Conservation (phyloP, 2,888 invertebrate genomes). For the Tipula lateralis region DNA sequence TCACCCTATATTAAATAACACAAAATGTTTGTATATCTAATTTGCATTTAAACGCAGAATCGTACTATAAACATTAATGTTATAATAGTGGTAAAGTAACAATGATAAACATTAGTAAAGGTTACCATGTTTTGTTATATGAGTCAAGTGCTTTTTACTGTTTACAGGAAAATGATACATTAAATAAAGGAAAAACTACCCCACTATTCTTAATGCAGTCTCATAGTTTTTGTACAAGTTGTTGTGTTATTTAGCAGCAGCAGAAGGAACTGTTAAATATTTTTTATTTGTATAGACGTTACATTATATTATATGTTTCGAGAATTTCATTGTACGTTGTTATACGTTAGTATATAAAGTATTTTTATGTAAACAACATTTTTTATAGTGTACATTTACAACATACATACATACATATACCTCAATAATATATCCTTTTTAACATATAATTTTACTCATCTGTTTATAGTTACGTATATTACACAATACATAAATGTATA, state of each 20-base stretch:
- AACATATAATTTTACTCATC: no score
- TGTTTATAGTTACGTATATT: no score
- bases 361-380: background rate
- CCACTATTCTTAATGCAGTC: background rate
- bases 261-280: background rate
- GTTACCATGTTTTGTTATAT: background rate
- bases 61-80: no score
- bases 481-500: no score
- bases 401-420: no score
- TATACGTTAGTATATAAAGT: background rate
- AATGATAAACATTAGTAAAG: background rate
- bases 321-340: background rate
- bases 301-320: background rate
- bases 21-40: no score
- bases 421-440: no score
- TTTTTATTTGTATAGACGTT: background rate
- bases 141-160: constrained; percentile 11
- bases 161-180: background rate
- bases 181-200: background rate
- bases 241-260: background rate
- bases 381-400: background rate
- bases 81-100: background rate
- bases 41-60: no score
- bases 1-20: no score
- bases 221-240: background rate